phyloP scores from a whole-genome alignment of 2,113 vertebrate genomes.

The Ptychochromis oligacanthus region DNA sequence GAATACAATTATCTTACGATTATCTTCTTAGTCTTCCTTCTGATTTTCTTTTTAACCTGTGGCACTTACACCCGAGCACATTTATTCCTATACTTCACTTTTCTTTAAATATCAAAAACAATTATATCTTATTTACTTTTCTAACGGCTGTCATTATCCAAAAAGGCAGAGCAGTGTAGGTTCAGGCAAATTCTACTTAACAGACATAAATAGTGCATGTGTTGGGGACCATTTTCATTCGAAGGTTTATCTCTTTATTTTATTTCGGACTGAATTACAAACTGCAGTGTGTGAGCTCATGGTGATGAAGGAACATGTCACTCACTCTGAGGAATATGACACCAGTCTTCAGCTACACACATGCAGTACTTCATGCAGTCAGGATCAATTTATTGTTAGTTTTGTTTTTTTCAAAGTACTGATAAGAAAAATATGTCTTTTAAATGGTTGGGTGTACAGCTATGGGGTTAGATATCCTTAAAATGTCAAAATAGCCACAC shows the following conservation, averaged over 20 bases:
- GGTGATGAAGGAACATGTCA: background rate
- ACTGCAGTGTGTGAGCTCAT: background rate
- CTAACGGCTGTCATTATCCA: background rate
- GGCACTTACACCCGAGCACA: background rate
- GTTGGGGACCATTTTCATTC: constrained; percentile 5
- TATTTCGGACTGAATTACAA: background rate
- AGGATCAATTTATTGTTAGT: no score
- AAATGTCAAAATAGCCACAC: background rate
- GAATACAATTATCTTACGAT: no score
- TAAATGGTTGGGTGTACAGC: no score
- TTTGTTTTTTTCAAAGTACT: no score
- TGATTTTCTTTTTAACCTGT: no score
- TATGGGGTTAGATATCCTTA: background rate
- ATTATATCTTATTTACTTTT: background rate
- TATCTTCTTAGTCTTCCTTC: no score
- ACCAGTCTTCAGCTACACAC: no score
- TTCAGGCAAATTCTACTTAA: background rate
- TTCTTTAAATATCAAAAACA: no score
- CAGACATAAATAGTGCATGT: background rate
- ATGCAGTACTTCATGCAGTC: no score
- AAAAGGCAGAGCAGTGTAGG: background rate
- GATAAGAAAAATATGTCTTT: no score
- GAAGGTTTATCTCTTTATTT: background rate
- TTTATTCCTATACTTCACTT: background rate
- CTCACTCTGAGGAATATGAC: no score